These are phyloP conservation scores for Champsocephalus gunnari DNA, from an alignment of 2,797 vertebrate genomes.

Conservation along the genomic window DNA sequence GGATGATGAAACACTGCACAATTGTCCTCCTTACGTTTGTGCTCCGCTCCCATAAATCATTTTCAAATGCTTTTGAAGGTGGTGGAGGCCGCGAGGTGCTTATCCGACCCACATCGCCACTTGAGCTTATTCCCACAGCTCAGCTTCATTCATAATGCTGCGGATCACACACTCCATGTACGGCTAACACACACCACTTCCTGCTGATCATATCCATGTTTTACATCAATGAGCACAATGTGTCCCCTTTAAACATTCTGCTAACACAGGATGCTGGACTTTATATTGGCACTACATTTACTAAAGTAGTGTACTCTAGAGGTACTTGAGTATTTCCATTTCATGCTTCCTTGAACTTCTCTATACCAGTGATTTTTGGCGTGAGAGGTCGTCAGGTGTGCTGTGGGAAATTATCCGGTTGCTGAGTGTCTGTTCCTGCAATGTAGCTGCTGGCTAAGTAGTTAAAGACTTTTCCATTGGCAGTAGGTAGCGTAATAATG, in stretches of 20 bases:
- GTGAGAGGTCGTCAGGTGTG: too few species aligned
- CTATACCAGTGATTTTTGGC: too few species aligned
- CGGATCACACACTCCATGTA: slow-evolving; percentile 50
- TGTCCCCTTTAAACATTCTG: neutral
- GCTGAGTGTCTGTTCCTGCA: too few species aligned
- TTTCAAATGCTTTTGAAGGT: slow-evolving; percentile 66
- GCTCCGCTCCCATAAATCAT: slow-evolving; percentile 69
- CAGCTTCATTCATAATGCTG: slow-evolving; percentile 62
- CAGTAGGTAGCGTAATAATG: too few species aligned
- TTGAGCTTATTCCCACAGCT: slow-evolving; percentile 65
- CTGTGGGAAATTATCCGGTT: too few species aligned
- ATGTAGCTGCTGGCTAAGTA: too few species aligned
- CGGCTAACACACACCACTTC: slow-evolving; percentile 14
- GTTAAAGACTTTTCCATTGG: too few species aligned
- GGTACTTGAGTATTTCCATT: too few species aligned
- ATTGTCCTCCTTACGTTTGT: slow-evolving; percentile 61
- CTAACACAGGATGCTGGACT: slow-evolving; percentile 8
- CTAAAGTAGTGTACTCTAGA: too few species aligned
- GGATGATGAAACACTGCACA: slow-evolving; percentile 72
- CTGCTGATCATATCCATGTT: slow-evolving; percentile 12
- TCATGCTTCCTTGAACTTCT: too few species aligned
- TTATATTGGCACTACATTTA: slow-evolving; percentile 17
- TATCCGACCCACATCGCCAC: slow-evolving; percentile 74
- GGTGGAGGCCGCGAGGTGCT: slow-evolving; percentile 53
- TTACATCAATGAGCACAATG: neutral